Conservation (phyloP, 2,797 vertebrate species). For the Glyptemys insculpta region DNA sequence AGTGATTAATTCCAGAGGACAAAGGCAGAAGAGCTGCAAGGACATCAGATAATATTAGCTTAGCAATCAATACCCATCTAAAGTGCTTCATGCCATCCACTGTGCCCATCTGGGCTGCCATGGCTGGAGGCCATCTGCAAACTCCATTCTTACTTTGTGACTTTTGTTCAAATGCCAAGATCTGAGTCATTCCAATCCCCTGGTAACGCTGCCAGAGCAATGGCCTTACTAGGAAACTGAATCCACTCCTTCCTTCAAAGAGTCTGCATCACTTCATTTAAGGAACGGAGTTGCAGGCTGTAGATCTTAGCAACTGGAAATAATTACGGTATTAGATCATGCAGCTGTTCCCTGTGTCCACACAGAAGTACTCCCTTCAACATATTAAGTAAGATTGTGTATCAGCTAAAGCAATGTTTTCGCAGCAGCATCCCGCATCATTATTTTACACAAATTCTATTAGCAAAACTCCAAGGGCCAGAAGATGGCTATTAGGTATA, state of each 20-base stretch:
- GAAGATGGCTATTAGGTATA: background rate
- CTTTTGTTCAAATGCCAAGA: background rate
- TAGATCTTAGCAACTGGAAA: fast-evolving
- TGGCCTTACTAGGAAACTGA: background rate
- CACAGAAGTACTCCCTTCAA: background rate
- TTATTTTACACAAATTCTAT: background rate
- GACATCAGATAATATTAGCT: background rate
- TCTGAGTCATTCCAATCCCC: background rate
- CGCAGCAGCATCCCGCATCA: background rate
- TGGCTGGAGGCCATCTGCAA: background rate
- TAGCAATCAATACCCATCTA: fast-evolving
- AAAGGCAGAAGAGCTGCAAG: slow-evolving; percentile 26
- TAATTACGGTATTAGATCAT: background rate
- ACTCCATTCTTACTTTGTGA: background rate
- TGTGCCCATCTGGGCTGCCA: background rate
- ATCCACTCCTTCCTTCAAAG: background rate
- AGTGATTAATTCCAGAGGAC: background rate
- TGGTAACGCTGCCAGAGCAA: background rate
- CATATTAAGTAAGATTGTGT: background rate
- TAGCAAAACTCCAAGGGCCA: background rate
- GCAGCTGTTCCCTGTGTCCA: background rate
- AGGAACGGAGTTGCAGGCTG: background rate
- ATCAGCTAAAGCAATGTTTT: background rate
- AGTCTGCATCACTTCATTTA: background rate
- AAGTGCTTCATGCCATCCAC: background rate